These are phyloP conservation scores for Corythaixoides concolor DNA, from an alignment of 2,113 vertebrate species.

Conservation along the genomic window DNA sequence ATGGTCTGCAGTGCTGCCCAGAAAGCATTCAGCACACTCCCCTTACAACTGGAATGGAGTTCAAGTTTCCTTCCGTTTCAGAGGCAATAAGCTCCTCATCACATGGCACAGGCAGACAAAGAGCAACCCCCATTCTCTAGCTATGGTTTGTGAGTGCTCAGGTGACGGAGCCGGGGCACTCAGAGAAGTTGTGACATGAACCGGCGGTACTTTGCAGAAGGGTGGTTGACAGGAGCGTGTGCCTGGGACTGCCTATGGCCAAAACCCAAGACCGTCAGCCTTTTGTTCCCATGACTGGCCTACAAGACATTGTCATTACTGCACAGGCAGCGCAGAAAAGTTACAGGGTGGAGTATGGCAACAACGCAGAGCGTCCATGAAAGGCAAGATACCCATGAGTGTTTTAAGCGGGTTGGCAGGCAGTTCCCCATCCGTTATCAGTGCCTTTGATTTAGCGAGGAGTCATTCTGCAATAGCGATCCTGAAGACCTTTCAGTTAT, in stretches of 20 bases:
- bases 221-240: neutral
- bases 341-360: neutral
- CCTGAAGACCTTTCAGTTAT: neutral
- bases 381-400: neutral
- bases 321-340: neutral
- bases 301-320: neutral
- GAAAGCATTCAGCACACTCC: neutral
- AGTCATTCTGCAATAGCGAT: neutral
- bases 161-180: neutral
- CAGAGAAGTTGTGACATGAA: neutral
- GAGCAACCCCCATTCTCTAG: neutral
- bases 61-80: constrained; percentile 3
- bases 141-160: neutral
- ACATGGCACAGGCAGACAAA: neutral
- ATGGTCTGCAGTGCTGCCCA: neutral
- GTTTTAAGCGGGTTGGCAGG: neutral
- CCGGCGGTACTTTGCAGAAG: neutral
- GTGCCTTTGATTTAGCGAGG: neutral
- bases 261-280: neutral
- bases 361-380: neutral
- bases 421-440: neutral
- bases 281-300: neutral
- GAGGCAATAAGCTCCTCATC: neutral
- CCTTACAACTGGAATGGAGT: neutral
- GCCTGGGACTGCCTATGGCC: neutral